A percentile compares a stretch with the other conserved stretches of the same genome.
Evolutionary conservation across 2,888 invertebrate species (phyloP).

Genomic region (Drosophila buzzatii): DNA sequence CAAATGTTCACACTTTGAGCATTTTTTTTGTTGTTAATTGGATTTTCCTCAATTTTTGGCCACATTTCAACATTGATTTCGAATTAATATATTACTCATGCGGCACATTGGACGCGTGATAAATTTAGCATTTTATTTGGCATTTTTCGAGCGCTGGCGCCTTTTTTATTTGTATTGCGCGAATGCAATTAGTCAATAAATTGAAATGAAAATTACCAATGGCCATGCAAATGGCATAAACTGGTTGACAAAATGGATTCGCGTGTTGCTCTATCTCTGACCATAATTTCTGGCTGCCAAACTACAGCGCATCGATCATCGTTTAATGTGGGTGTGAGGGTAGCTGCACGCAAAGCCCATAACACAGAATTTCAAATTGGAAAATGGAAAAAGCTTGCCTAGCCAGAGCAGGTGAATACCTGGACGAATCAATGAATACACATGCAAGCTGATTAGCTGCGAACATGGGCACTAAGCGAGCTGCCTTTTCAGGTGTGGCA

Average conservation of each 20-base stretch:
- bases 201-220: constrained; percentile 69
- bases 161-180: constrained; percentile 14
- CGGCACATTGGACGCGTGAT: constrained; percentile 47
- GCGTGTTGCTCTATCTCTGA: constrained; percentile 61
- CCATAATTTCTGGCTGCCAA: constrained; percentile 66
- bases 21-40: constrained; percentile 15
- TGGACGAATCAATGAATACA: constrained; percentile 7
- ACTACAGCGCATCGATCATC: constrained; percentile 65
- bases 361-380: constrained; percentile 56
- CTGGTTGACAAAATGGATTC: constrained; percentile 38
- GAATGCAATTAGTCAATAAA: constrained; percentile 80
- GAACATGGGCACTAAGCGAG: constrained; percentile 33
- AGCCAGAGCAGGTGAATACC: not conserved
- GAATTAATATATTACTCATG: constrained; percentile 36
- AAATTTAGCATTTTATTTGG: constrained; percentile 73
- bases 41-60: constrained; percentile 27
- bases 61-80: constrained; percentile 59
- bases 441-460: constrained; percentile 36
- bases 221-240: constrained; percentile 69
- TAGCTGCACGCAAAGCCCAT: constrained; percentile 30
- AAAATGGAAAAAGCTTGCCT: constrained; percentile 49
- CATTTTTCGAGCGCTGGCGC: constrained; percentile 49
- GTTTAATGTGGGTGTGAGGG: constrained; percentile 2
- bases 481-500: constrained; percentile 20
- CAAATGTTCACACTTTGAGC: constrained; percentile 21